A percentile compares a stretch with the other conserved stretches of the same genome.
These are phyloP conservation scores for Oithona nana DNA, from an alignment of 2,888 invertebrate species.

Conservation along the genomic window DNA sequence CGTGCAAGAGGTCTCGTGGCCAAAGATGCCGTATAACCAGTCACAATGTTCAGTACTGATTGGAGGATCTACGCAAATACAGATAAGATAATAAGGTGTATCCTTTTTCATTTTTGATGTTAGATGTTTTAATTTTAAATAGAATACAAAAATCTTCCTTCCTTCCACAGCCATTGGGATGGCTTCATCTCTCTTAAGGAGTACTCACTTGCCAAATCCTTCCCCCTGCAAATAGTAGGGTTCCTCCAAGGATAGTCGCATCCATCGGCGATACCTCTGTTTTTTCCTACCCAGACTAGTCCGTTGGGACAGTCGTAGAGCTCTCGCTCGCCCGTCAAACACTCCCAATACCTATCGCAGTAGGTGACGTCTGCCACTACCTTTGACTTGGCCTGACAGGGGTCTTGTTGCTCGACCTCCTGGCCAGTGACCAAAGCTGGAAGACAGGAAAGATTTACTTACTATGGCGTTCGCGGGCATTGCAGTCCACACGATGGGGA, in stretches of 20 bases:
- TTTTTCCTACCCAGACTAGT: conserved; percentile 68
- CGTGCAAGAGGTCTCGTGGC: conserved; percentile 79
- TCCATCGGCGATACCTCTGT: conserved; percentile 67
- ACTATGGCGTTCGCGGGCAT: conserved; percentile 22
- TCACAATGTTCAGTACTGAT: conserved; percentile 69
- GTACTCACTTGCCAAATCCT: conserved; percentile 50
- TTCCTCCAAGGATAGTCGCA: conserved; percentile 79
- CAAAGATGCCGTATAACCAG: conserved; percentile 81
- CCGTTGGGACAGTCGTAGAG: conserved; percentile 79
- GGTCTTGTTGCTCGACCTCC: conserved; percentile 34
- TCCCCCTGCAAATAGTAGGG: conserved; percentile 55
- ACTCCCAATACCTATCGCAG: conserved; percentile 70
- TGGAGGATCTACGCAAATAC: conserved; percentile 43
- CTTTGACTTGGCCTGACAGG: conserved; percentile 57
- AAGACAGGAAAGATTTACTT: conserved; percentile 3
- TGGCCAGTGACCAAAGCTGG: not conserved
- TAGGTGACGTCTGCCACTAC: conserved; percentile 57
- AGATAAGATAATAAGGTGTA: no score
- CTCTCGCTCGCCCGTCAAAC: conserved; percentile 58
- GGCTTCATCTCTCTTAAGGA: no score
- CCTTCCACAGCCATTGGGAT: no score
- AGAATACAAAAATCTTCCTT: not conserved
- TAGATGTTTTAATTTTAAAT: no score
- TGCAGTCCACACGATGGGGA: conserved; percentile 26
- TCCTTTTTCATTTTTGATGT: no score